phyloP scores from a whole-genome alignment of 2,888 invertebrate species.

The Orthosia gothica region DNA sequence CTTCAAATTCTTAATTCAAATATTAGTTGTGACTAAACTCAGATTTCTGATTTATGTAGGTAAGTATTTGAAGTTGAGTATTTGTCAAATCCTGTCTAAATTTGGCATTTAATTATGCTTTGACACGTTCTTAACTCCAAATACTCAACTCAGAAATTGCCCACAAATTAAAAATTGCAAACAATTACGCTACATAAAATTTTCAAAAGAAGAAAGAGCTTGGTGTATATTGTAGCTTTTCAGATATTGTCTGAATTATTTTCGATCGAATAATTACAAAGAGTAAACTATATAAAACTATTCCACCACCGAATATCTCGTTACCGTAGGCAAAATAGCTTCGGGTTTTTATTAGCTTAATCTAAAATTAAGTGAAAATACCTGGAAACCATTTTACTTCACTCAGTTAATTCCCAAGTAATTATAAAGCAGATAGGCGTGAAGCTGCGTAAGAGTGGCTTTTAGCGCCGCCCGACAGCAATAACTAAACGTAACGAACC shows the following conservation, averaged over 20 bases:
- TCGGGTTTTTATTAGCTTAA: constrained; percentile 21
- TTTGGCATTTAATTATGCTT: too few relatives aligned
- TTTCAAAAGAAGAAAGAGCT: background rate
- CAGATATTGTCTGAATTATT: background rate
- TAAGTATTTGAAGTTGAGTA: too few relatives aligned
- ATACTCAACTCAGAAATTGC: background rate
- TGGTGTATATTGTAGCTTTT: too few relatives aligned
- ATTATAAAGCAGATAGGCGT: constrained; percentile 65
- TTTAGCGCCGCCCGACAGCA: constrained; percentile 69
- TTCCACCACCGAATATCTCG: background rate
- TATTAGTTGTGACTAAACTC: too few relatives aligned
- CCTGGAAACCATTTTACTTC: constrained; percentile 46
- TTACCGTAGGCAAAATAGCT: background rate
- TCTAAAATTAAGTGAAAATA: constrained; percentile 46
- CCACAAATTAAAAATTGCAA: background rate
- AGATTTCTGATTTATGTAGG: too few relatives aligned
- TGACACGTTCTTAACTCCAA: background rate
- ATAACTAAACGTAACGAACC: constrained; percentile 66
- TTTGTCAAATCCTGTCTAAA: too few relatives aligned
- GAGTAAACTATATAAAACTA: constrained; percentile 9
- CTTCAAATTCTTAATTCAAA: too few relatives aligned
- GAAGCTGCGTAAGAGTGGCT: constrained; percentile 64
- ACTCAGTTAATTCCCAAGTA: constrained; percentile 57
- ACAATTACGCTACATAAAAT: too few relatives aligned
- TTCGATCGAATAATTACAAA: background rate